Conservation (phyloP, 2,888 invertebrate genomes). For the Drosophila cracens region DNA sequence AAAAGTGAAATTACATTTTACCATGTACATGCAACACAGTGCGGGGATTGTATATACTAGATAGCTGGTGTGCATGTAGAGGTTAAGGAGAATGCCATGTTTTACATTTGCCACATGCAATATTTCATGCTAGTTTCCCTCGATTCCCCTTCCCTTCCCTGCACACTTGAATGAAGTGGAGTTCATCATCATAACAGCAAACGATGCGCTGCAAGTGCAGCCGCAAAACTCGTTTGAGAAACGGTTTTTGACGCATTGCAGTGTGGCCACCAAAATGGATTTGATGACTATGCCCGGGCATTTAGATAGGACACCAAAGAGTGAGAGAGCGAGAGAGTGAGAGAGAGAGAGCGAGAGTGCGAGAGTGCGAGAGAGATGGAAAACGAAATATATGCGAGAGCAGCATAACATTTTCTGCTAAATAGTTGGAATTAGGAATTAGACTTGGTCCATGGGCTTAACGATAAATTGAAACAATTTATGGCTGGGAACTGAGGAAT, state of each 20-base stretch:
- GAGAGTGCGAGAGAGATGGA: not conserved
- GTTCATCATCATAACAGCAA: constrained; percentile 67
- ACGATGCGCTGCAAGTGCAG: constrained; percentile 64
- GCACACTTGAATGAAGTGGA: constrained; percentile 29
- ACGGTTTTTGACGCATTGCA: constrained; percentile 71
- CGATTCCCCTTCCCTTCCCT: not conserved
- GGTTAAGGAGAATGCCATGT: constrained; percentile 44
- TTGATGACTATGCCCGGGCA: constrained; percentile 53
- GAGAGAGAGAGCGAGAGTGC: not conserved
- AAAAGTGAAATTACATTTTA: constrained; percentile 72
- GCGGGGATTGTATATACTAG: not conserved
- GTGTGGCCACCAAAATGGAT: constrained; percentile 61
- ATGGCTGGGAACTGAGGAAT: constrained; percentile 20
- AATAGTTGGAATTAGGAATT: constrained; percentile 60
- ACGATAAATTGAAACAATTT: constrained; percentile 59
- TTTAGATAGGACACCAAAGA: constrained; percentile 36
- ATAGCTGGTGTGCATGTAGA: constrained; percentile 15
- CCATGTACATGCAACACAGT: constrained; percentile 5
- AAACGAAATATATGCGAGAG: not conserved
- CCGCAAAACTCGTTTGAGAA: constrained; percentile 53
- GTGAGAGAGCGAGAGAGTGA: not conserved
- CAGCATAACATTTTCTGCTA: constrained; percentile 54
- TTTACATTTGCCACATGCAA: constrained; percentile 62
- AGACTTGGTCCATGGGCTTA: constrained; percentile 46
- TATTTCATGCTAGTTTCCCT: constrained; percentile 41